phyloP scores from a whole-genome alignment of 2,888 invertebrate genomes.

The Euplexia lucipara region DNA sequence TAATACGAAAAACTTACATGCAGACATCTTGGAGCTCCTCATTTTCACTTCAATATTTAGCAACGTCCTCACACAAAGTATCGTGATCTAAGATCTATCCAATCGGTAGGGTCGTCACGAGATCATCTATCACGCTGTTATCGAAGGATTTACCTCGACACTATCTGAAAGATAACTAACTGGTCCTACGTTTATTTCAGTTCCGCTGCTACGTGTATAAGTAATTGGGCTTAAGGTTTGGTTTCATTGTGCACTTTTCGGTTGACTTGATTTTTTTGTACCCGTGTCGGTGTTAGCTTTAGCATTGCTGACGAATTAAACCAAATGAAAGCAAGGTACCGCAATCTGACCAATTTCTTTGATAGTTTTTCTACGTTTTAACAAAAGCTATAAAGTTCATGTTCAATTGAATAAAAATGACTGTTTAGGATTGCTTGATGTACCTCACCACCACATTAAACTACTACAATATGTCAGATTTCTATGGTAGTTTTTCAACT shows the following conservation, averaged over 20 bases:
- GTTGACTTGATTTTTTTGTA: too few species aligned
- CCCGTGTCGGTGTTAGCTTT: too few species aligned
- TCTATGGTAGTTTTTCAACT: too few species aligned
- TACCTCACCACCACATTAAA: too few species aligned
- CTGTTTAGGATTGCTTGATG: too few species aligned
- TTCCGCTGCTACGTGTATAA: slow-evolving; percentile 36
- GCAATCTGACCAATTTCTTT: too few species aligned
- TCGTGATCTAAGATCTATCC: slow-evolving; percentile 37
- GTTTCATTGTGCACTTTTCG: slow-evolving; percentile 19
- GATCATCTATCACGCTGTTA: slow-evolving; percentile 55
- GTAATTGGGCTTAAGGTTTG: slow-evolving; percentile 44
- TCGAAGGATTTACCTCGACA: slow-evolving; percentile 56
- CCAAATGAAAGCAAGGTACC: too few species aligned
- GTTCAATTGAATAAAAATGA: too few species aligned
- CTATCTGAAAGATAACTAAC: slow-evolving; percentile 66
- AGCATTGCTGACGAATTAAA: too few species aligned
- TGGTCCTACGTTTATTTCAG: slow-evolving; percentile 42
- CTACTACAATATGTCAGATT: too few species aligned
- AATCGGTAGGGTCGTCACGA: slow-evolving; percentile 34
- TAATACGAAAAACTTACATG: slow-evolving; percentile 45
- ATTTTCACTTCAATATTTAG: slow-evolving; percentile 50
- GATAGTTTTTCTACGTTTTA: too few species aligned
- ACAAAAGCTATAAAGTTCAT: too few species aligned
- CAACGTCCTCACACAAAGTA: slow-evolving; percentile 43
- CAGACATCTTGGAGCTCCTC: slow-evolving; percentile 57